These are phyloP conservation scores for Drosophila micromelanica DNA, from an alignment of 1,140 invertebrate species.

Conservation along the genomic window DNA sequence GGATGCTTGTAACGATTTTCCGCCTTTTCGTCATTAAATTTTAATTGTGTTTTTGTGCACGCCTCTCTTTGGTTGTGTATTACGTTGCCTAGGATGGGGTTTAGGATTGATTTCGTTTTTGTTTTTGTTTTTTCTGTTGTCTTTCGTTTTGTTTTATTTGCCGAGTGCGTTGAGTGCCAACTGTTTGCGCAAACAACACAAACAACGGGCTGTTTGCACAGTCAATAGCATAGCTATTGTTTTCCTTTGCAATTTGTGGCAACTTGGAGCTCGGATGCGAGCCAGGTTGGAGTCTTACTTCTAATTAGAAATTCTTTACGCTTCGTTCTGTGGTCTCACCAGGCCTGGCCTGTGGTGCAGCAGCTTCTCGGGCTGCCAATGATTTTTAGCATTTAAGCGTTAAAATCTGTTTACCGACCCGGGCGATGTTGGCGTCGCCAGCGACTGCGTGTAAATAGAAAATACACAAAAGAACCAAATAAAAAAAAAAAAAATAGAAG, in stretches of 20 bases:
- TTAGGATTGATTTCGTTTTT: conserved; percentile 12
- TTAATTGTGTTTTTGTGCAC: conserved; percentile 74
- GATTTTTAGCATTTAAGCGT: conserved; percentile 82
- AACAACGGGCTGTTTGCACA: conserved; percentile 58
- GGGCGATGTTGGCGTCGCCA: conserved; percentile 22
- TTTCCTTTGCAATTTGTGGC: conserved; percentile 79
- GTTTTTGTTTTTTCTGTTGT: background rate
- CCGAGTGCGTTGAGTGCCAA: conserved; percentile 63
- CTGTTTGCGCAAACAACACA: conserved; percentile 73
- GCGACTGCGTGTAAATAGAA: conserved; percentile 73
- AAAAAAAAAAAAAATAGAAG: too few species aligned
- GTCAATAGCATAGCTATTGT: conserved; percentile 71
- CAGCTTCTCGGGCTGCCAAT: conserved; percentile 13
- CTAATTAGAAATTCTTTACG: conserved; percentile 79
- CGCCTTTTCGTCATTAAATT: conserved; percentile 82
- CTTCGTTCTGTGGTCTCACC: conserved; percentile 48
- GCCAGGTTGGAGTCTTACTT: conserved; percentile 65
- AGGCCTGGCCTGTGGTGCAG: background rate
- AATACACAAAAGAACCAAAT: conserved; percentile 44
- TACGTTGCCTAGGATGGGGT: conserved; percentile 38
- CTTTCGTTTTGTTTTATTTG: conserved; percentile 30
- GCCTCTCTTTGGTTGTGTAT: conserved; percentile 45
- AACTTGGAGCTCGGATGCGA: conserved; percentile 16
- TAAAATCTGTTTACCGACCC: conserved; percentile 75
- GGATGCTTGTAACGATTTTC: conserved; percentile 54